phyloP scores from a whole-genome alignment of 2,113 vertebrate species.

The Leiothrix lutea region DNA sequence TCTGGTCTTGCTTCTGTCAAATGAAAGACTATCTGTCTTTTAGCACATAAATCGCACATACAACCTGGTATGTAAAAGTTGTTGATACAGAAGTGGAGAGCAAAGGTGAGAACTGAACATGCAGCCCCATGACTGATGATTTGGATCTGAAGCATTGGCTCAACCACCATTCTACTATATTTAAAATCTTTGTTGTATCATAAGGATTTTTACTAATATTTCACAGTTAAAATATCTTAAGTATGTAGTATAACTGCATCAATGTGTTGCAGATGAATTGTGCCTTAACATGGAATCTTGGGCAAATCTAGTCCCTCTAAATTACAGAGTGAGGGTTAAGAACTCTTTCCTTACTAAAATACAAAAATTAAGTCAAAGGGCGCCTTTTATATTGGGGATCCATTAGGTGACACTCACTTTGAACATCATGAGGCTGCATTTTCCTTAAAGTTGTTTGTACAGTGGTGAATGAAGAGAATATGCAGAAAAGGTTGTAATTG shows the following conservation, averaged over 20 bases:
- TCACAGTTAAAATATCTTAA: background rate
- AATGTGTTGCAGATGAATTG: background rate
- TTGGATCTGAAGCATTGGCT: background rate
- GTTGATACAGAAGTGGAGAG: background rate
- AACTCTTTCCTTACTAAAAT: background rate
- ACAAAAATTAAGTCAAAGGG: background rate
- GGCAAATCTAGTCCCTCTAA: background rate
- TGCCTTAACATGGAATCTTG: slow-evolving; percentile 37
- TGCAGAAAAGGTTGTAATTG: background rate
- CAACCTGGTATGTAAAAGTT: background rate
- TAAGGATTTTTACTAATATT: background rate
- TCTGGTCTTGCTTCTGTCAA: background rate
- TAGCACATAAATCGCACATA: background rate
- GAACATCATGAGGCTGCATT: background rate
- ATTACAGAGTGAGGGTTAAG: background rate
- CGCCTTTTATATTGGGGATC: background rate
- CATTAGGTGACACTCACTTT: background rate
- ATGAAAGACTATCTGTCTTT: background rate
- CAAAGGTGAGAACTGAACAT: background rate
- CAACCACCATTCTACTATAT: background rate
- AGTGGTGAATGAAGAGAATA: background rate
- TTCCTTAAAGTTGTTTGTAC: background rate
- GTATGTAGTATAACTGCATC: background rate
- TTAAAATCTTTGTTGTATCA: background rate
- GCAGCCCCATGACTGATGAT: background rate